Conservation (phyloP, 2,888 invertebrate species). For the Drosophila glabriapex region DNA sequence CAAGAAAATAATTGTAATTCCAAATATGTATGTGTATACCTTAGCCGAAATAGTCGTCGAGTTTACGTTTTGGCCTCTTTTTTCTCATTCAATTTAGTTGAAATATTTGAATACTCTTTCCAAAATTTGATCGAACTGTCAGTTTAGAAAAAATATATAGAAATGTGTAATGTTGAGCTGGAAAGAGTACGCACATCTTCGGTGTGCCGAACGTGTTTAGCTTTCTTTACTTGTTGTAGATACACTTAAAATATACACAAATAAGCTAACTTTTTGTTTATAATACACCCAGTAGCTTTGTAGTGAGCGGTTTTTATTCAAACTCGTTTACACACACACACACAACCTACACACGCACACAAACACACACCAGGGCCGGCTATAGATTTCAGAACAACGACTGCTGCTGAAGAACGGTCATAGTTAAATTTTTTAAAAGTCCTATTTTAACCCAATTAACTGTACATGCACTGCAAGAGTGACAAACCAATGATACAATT, state of each 20-base stretch:
- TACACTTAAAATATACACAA: constrained; percentile 38
- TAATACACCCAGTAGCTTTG: constrained; percentile 27
- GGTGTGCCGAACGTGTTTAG: constrained; percentile 57
- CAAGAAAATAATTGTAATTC: constrained; percentile 13
- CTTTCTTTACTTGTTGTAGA: constrained; percentile 56
- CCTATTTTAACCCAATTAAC: constrained; percentile 16
- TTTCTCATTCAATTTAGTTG: constrained; percentile 51
- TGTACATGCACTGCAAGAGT: constrained; percentile 13
- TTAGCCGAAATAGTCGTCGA: constrained; percentile 44
- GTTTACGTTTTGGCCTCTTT: constrained; percentile 47
- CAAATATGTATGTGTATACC: constrained; percentile 19
- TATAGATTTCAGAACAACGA: constrained; percentile 23
- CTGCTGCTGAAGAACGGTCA: constrained; percentile 58
- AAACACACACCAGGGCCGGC: neutral
- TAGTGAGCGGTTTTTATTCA: constrained; percentile 29
- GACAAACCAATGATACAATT: neutral
- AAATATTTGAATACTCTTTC: constrained; percentile 64
- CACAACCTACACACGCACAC: neutral
- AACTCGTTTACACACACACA: constrained; percentile 30
- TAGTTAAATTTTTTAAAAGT: constrained; percentile 64
- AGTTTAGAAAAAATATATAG: constrained; percentile 5
- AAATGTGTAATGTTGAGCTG: constrained; percentile 12
- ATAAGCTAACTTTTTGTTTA: constrained; percentile 10
- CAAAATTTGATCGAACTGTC: constrained; percentile 30
- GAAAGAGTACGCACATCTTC: constrained; percentile 51